Base-by-base conservation (phyloP, 2,888 invertebrate species). In the Rapana venosa region DNA sequence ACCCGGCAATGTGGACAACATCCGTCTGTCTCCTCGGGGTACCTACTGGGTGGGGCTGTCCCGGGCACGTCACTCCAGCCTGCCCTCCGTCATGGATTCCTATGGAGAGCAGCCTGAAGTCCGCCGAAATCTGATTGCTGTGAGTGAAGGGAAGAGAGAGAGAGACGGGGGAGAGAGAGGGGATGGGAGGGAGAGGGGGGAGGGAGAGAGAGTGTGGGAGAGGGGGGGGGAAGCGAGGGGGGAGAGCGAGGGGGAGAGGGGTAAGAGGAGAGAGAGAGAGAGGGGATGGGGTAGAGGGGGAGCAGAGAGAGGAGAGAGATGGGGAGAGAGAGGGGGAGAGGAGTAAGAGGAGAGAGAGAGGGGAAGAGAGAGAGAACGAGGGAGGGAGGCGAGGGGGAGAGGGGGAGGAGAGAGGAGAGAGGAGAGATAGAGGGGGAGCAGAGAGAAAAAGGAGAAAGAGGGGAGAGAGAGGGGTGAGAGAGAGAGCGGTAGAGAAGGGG, bases 1-100 rank as follows among this genome's bases (percentile, higher is more conserved):
- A 20, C 97, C 97, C 5, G 97, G 97, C 6, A 92, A 96, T 93
- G 97, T 98, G 0, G 98, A 98, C 96, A 98, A 98, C 94, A 96
- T 97, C 77, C 95, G 96, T 8, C 92, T 92, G 30, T 74, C 88
- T 8, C 94, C 93, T 88, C 92, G 93, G 6, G 96, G 96, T 6
- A 96, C 96, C 30, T 96, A 96, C 93, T 96, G 96, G 96, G 95
- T 96, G 0, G 96, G 95, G 0, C 84, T 95, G 36, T 94, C 95
- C 8, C 88, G 91, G 26, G 91, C 91, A 1, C 90, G 95, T 35
- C 91, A 92, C 66, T n/a, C 70, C 56, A 1, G 70, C 26, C 70
- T 74, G 30, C 89, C 89, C 26, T 89, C 89, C 20, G 89, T 89
- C n/a, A 47, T 89, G 70, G 89, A 89, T 32, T 47, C 74, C 11